These are phyloP conservation scores for Minunthozetes semirufus DNA, from an alignment of 2,888 invertebrate species.

Conservation along the genomic window DNA sequence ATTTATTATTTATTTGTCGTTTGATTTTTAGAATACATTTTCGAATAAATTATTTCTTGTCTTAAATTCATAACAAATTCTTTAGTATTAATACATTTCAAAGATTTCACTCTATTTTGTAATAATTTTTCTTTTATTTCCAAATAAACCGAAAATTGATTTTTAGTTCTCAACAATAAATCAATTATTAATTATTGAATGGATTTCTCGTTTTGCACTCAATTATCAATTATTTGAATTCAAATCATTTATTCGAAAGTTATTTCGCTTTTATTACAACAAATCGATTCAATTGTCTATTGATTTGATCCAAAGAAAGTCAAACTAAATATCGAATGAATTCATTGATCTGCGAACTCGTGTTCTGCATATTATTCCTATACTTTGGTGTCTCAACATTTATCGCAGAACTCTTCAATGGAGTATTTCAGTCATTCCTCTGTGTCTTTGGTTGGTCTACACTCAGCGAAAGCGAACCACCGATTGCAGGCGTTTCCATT, in stretches of 20 bases:
- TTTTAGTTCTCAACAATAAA: too few relatives aligned
- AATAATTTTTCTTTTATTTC: too few relatives aligned
- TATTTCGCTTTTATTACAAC: too few relatives aligned
- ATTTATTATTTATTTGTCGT: neutral
- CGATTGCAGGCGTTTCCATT: neutral
- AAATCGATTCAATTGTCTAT: too few relatives aligned
- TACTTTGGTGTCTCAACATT: neutral
- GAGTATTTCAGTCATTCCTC: neutral
- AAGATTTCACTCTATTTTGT: too few relatives aligned
- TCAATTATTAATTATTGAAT: too few relatives aligned
- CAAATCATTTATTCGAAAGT: too few relatives aligned
- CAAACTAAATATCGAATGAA: neutral
- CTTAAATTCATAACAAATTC: neutral
- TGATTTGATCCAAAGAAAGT: too few relatives aligned
- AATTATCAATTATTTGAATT: too few relatives aligned
- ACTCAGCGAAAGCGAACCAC: neutral
- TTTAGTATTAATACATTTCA: too few relatives aligned
- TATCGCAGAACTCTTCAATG: neutral
- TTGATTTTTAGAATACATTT: neutral
- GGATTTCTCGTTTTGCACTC: too few relatives aligned
- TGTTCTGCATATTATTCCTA: slow-evolving; percentile 6
- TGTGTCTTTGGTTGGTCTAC: neutral
- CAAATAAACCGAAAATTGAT: too few relatives aligned
- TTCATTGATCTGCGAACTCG: neutral
- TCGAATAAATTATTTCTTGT: neutral